phyloP scores from a whole-genome alignment of 2,113 vertebrate species.

The Protobothrops mucrosquamatus region DNA sequence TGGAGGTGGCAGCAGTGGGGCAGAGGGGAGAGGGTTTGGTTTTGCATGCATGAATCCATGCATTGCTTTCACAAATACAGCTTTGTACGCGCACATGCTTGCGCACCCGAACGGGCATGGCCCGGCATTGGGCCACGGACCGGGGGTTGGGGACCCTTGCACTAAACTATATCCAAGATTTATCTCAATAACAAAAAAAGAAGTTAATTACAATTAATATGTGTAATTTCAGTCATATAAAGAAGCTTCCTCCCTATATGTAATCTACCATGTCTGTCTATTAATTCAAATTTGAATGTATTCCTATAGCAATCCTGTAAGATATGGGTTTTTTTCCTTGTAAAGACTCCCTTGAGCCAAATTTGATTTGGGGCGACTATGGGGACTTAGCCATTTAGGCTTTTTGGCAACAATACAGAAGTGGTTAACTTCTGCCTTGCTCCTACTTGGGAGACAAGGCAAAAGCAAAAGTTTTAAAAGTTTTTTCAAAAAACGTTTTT shows the following conservation, averaged over 20 bases:
- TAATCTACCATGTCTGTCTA: not conserved
- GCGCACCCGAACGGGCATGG: too few relatives aligned
- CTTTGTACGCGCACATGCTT: too few relatives aligned
- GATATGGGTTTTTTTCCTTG: not conserved
- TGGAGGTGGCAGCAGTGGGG: too few relatives aligned
- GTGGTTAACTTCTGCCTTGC: too few relatives aligned
- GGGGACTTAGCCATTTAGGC: too few relatives aligned
- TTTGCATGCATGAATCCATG: too few relatives aligned
- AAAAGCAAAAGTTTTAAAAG: not conserved
- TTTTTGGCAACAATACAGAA: too few relatives aligned
- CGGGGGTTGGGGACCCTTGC: too few relatives aligned
- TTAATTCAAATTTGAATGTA: not conserved
- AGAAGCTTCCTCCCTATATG: not conserved
- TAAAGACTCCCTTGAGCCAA: not conserved
- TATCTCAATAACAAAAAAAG: not conserved
- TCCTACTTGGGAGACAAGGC: not conserved
- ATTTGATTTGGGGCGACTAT: not conserved
- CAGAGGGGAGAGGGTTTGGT: too few relatives aligned
- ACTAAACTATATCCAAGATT: not conserved
- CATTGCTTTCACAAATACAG: too few relatives aligned
- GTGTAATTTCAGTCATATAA: not conserved
- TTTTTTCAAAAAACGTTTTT: not conserved
- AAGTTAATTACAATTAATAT: not conserved
- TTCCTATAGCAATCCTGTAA: not conserved
- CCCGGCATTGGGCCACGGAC: too few relatives aligned